Conservation (phyloP, 2,797 vertebrate genomes). For the Rhyacichthys aspro region DNA sequence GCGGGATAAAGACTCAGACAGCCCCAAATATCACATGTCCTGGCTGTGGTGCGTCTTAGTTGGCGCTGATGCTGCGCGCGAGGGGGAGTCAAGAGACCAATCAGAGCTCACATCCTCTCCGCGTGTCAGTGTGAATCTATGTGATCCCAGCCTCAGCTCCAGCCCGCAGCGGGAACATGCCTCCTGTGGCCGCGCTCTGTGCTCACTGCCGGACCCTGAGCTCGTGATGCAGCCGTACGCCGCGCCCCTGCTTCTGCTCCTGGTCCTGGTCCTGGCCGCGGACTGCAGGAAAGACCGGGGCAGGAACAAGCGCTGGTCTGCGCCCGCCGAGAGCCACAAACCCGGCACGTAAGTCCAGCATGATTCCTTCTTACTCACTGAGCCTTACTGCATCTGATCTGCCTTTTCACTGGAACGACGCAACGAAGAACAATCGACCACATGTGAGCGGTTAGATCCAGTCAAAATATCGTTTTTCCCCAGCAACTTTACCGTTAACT, state of each 20-base stretch:
- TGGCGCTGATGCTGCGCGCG: constrained; percentile 62
- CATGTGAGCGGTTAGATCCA: too few relatives aligned
- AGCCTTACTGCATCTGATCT: too few relatives aligned
- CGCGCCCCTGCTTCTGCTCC: constrained; percentile 78
- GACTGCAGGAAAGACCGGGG: constrained; percentile 84
- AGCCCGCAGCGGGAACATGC: constrained; percentile 3
- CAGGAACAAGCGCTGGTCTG: constrained; percentile 83
- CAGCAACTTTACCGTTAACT: too few relatives aligned
- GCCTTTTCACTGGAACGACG: too few relatives aligned
- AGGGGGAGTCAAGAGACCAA: constrained; percentile 63
- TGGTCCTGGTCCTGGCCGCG: constrained; percentile 70
- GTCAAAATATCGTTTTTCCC: too few relatives aligned
- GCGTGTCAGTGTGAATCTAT: not conserved
- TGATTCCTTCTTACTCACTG: not conserved
- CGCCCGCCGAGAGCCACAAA: constrained; percentile 78
- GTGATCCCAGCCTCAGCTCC: not conserved
- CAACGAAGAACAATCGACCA: too few relatives aligned
- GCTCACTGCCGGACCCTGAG: constrained; percentile 51
- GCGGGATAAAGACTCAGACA: not conserved
- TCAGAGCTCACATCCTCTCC: constrained; percentile 46
- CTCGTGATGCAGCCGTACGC: constrained; percentile 79
- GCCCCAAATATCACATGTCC: not conserved
- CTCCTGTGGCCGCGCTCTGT: not conserved
- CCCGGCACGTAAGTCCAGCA: constrained; percentile 79
- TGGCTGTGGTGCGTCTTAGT: constrained; percentile 4